Percentiles rank a stretch among this genome's conserved stretches.
phyloP scores from a whole-genome alignment of 2,797 vertebrate genomes.

The Harpia harpyja region DNA sequence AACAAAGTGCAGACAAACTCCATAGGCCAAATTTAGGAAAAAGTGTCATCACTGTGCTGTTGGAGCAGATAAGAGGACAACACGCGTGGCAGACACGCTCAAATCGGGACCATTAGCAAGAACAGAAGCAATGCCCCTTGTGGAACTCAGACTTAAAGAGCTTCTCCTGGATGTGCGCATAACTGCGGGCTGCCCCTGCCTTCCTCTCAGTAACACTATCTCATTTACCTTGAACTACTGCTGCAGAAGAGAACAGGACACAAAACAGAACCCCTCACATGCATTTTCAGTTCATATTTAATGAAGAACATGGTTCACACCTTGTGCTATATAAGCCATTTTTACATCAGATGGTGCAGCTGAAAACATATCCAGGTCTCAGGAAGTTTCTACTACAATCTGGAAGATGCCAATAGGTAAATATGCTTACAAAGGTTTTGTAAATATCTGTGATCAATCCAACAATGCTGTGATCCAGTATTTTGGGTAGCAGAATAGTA shows the following conservation, averaged over 20 bases:
- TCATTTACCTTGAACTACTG: background rate
- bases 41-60: background rate
- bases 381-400: background rate
- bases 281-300: background rate
- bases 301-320: background rate
- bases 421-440: background rate
- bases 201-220: background rate
- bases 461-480: background rate
- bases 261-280: background rate
- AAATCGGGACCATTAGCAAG: background rate
- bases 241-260: background rate
- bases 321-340: background rate
- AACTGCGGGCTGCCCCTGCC: background rate
- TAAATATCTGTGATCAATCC: background rate
- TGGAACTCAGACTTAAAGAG: background rate
- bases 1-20: background rate
- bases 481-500: background rate
- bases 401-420: background rate
- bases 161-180: fast-evolving
- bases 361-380: background rate
- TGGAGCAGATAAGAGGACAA: background rate
- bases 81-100: fast-evolving
- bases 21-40: background rate
- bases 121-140: background rate
- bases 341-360: background rate